Conservation (phyloP, 1,140 invertebrate species). For the Monomorium pharaonis region DNA sequence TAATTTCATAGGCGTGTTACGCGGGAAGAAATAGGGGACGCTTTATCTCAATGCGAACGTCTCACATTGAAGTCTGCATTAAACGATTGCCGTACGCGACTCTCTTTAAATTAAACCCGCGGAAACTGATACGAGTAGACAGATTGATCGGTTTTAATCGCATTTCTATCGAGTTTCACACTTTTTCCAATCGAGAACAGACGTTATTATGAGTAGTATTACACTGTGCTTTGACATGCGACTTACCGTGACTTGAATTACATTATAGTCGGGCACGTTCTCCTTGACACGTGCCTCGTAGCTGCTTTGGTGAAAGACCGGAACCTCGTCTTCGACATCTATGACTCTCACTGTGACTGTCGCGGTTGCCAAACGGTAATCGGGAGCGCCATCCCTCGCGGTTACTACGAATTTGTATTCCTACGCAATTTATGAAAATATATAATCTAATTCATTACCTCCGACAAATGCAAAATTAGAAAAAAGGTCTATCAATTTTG, state of each 20-base stretch:
- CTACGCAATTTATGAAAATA: slow-evolving; percentile 76
- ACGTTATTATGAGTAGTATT: not conserved
- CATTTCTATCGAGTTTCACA: not conserved
- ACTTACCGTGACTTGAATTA: slow-evolving; percentile 89
- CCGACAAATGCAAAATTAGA: not conserved
- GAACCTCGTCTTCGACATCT: slow-evolving; percentile 94
- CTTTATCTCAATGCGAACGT: not conserved
- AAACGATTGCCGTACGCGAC: not conserved
- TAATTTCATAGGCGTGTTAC: slow-evolving; percentile 9
- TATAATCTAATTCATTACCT: not conserved
- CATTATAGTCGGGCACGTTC: slow-evolving; percentile 91
- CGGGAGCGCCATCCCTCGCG: slow-evolving; percentile 94
- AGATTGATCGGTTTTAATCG: slow-evolving; percentile 11
- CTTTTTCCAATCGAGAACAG: not conserved
- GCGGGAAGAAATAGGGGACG: not conserved
- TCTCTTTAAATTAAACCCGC: not conserved
- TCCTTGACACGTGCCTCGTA: slow-evolving; percentile 94
- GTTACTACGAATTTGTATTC: slow-evolving; percentile 94
- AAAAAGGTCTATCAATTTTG: not conserved
- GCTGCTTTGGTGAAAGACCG: slow-evolving; percentile 90
- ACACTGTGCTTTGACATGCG: not conserved
- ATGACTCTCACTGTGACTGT: slow-evolving; percentile 92
- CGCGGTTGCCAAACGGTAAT: slow-evolving; percentile 94
- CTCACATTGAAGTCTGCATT: not conserved
- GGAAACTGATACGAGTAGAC: not conserved